Percentiles rank a stretch among this genome's conserved stretches.
These are phyloP conservation scores for Rhinogobius similis DNA, from an alignment of 2,113 vertebrate species.

Conservation along the genomic window DNA sequence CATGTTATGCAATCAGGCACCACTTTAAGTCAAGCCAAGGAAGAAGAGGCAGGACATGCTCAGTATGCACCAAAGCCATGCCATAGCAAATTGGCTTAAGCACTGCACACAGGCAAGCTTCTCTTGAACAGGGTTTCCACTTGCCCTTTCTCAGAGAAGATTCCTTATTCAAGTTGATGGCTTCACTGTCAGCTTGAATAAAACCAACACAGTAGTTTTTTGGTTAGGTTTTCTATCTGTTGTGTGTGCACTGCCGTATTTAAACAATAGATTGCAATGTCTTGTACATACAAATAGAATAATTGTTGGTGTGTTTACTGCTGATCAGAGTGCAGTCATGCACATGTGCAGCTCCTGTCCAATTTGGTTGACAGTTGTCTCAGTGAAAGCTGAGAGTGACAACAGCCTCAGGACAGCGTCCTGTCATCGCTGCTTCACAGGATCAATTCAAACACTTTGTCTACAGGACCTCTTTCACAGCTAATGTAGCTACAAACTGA, in stretches of 20 bases:
- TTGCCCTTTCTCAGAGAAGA: constrained; percentile 62
- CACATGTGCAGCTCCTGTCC: constrained; percentile 49
- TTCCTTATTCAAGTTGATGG: constrained; percentile 54
- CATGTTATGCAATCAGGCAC: constrained; percentile 73
- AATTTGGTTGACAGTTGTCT: constrained; percentile 48
- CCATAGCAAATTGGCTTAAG: constrained; percentile 77
- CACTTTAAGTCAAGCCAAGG: constrained; percentile 62
- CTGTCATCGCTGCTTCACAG: constrained; percentile 45
- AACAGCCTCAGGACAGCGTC: constrained; percentile 55
- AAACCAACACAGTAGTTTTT: constrained; percentile 44
- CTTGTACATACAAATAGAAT: constrained; percentile 1
- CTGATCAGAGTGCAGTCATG: constrained; percentile 14
- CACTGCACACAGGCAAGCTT: constrained; percentile 60
- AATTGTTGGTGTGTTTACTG: not conserved
- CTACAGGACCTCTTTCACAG: constrained; percentile 40
- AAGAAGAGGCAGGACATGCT: constrained; percentile 68
- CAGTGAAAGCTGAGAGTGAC: constrained; percentile 57
- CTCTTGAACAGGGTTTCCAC: constrained; percentile 64
- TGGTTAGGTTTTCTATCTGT: constrained; percentile 20
- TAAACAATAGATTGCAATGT: constrained; percentile 1
- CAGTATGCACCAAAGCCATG: constrained; percentile 66
- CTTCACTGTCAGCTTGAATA: constrained; percentile 57
- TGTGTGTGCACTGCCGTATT: not conserved
- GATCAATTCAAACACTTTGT: constrained; percentile 50
- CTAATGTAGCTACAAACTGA: constrained; percentile 25